These are phyloP conservation scores for Epinotia demarniana DNA, from an alignment of 2,888 invertebrate genomes.

Conservation along the genomic window DNA sequence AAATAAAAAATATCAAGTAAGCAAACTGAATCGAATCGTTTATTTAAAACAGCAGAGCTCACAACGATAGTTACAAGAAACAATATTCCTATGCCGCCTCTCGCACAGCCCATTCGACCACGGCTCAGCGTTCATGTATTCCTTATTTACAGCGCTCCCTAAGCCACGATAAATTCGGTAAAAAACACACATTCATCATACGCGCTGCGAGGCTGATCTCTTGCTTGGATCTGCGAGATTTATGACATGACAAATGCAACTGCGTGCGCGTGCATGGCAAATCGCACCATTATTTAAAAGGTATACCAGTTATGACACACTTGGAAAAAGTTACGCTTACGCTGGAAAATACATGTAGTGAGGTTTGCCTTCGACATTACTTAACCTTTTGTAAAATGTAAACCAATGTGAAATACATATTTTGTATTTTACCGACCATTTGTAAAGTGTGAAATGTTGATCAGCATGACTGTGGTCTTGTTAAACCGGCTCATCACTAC, in stretches of 20 bases:
- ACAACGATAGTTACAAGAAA: not conserved
- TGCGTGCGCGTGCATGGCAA: conserved; percentile 20
- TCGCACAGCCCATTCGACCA: conserved; percentile 1
- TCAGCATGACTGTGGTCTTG: not conserved
- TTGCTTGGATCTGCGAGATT: conserved; percentile 71
- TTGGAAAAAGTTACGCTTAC: not conserved
- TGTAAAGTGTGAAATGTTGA: not conserved
- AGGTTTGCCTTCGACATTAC: not conserved
- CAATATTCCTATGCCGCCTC: not conserved
- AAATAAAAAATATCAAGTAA: not conserved
- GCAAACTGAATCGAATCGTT: not conserved
- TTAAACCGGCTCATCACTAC: not conserved
- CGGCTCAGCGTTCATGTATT: conserved; percentile 16
- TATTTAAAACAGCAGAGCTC: conserved; percentile 21
- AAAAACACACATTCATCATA: conserved; percentile 78
- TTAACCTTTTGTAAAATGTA: no score
- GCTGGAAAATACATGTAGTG: not conserved
- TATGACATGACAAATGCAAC: conserved; percentile 63
- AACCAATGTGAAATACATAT: no score
- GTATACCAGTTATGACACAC: not conserved
- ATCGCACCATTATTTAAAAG: conserved; percentile 23
- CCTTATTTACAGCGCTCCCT: conserved; percentile 43
- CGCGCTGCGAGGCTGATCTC: conserved; percentile 66
- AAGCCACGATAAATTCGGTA: conserved; percentile 63
- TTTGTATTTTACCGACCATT: no score